These are phyloP conservation scores for Platalea minor DNA, from an alignment of 2,797 vertebrate species.

Conservation along the genomic window DNA sequence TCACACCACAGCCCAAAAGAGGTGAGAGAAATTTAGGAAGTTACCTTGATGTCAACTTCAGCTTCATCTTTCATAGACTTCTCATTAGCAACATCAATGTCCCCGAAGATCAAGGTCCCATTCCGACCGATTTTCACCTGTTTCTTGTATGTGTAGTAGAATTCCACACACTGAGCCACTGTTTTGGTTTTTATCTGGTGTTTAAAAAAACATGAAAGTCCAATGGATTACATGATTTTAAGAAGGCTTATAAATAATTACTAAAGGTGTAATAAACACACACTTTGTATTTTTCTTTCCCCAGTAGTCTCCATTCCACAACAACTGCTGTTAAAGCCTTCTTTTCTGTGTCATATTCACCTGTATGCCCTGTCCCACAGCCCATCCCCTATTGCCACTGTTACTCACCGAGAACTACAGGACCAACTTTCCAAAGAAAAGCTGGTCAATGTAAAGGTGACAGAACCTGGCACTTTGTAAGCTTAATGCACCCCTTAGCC, in stretches of 20 bases:
- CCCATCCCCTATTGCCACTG: not conserved
- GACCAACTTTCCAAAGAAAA: not conserved
- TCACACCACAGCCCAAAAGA: not conserved
- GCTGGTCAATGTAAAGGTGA: conserved; percentile 1
- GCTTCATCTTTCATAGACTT: conserved; percentile 83
- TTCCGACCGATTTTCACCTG: conserved; percentile 94
- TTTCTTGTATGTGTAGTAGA: conserved; percentile 97
- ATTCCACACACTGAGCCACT: conserved; percentile 96
- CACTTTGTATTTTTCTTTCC: not conserved
- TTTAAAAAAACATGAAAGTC: not conserved
- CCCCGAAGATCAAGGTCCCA: conserved; percentile 87
- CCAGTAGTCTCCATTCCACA: not conserved
- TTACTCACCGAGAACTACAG: not conserved
- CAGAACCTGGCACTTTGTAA: not conserved
- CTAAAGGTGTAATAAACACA: not conserved
- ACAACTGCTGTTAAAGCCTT: not conserved
- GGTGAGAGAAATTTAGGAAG: not conserved
- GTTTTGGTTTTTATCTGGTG: conserved; percentile 92
- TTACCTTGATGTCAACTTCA: conserved; percentile 87
- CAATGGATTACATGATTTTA: not conserved
- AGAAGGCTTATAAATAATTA: not conserved
- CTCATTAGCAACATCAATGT: conserved; percentile 79
- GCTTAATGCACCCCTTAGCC: not conserved
- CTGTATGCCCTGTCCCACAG: not conserved
- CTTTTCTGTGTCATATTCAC: accelerated